phyloP scores from a whole-genome alignment of 2,797 vertebrate species.

The Sylvia borin region DNA sequence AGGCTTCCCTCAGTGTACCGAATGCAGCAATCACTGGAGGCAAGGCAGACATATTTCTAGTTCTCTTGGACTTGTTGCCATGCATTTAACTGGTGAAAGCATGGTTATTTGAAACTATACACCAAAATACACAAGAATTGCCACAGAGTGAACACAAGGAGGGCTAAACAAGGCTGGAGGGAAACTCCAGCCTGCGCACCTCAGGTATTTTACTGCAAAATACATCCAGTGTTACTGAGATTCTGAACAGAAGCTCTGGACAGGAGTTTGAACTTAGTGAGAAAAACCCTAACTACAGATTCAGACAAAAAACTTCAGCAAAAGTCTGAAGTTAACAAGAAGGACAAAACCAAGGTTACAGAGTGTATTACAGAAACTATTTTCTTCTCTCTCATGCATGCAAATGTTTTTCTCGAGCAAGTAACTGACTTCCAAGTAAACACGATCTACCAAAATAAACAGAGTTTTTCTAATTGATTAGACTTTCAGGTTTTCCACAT shows the following conservation, averaged over 20 bases:
- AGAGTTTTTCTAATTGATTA: conserved; percentile 39
- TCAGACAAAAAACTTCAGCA: not conserved
- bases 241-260: not conserved
- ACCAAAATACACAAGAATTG: not conserved
- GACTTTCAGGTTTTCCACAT: conserved; percentile 12
- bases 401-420: not conserved
- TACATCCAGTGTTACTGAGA: not conserved
- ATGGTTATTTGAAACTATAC: not conserved
- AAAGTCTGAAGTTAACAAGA: not conserved
- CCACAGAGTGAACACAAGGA: not conserved
- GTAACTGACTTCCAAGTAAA: conserved; percentile 30
- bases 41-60: not conserved
- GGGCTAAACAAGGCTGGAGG: not conserved
- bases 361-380: not conserved
- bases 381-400: not conserved
- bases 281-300: not conserved
- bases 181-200: not conserved
- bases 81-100: not conserved
- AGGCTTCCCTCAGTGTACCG: not conserved
- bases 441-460: not conserved
- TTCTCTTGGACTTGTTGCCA: not conserved
- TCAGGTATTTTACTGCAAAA: not conserved
- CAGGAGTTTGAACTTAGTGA: not conserved
- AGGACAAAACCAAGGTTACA: not conserved
- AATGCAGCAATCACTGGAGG: not conserved